Base-by-base conservation (phyloP, 2,888 invertebrate genomes). In the Ephialtes manifestator region DNA sequence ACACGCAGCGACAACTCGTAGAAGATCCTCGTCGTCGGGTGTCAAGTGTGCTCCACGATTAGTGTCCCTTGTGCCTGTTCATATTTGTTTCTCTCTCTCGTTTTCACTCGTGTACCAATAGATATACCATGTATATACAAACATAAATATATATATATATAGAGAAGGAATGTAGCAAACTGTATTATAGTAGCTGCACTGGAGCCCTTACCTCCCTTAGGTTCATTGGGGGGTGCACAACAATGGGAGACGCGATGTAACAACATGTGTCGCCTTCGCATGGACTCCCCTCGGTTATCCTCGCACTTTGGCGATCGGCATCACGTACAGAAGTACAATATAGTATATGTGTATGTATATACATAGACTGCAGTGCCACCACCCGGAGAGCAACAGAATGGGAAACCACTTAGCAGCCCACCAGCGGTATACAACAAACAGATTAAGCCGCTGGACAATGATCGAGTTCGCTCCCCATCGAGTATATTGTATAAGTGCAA, bases 251-350 rank as follows among this genome's bases (percentile, higher is more conserved):
- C 87, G 90, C 90, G 91, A 93, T 92, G 93, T 93, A 93, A 93
- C 93, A 91, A 93, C 93, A 93, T 93, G 93, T 93, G 93, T 93
- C 93, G 89, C 89, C 89, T 92, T 93, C 93, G 88, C 92, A 91
- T 86, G 90, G 87, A 86, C 84, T 88, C 89, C 88, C 84, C 72
- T 72, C 67, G 76, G 74, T 83, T 72, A 70, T 65, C 58, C 35
- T 31, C 70, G 81, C 81, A 76, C 83, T 83, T 87, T 81, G 65
- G 70, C 75, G 70, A 75, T 31, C 74, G 46, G 15, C 48, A 71
- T 46, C 70, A 11, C 48, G 7, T 67, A 63, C 24, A 48, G 31
- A 71, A 24, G 24, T 18, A 71, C 51, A 71, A 51, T 51, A 65
- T 65, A 55, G 77, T 72, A 71, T 55, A 70, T n/a, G 11, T 58